Base-by-base conservation (phyloP, 2,888 invertebrate species). In the Corbicula japonica region DNA sequence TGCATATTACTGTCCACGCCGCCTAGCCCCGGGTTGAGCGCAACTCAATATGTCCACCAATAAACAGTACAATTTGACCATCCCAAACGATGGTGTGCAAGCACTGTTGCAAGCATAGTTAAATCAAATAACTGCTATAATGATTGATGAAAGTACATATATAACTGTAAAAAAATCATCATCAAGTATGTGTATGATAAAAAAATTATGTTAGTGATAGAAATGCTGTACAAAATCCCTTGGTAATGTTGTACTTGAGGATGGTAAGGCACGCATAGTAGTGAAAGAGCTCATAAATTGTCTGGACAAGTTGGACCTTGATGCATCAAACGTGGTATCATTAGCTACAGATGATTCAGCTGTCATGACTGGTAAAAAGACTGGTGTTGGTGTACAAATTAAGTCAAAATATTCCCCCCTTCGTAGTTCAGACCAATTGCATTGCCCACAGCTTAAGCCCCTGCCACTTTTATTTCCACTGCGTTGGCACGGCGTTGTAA, bases 71-170 rank as follows among this genome's bases (percentile, higher is more conserved):
- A n/a, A n/a, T n/a, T n/a, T n/a, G n/a, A n/a, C n/a, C n/a, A n/a
- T n/a, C n/a, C n/a, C n/a, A n/a, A n/a, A n/a, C n/a, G n/a, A n/a
- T n/a, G n/a, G n/a, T n/a, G n/a, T n/a, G n/a, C n/a, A n/a, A n/a
- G n/a, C n/a, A n/a, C n/a, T n/a, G n/a, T n/a, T n/a, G n/a, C n/a
- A n/a, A n/a, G n/a, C n/a, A n/a, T n/a, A n/a, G n/a, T n/a, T n/a
- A n/a, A n/a, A n/a, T n/a, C n/a, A n/a, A n/a, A n/a, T n/a, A n/a
- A n/a, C n/a, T 70, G 69, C 60, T 1, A 21, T 76, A 18, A 68
- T 72, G 44, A 32, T 80, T 1, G 77, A 80, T 69, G 80, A 80
- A 62, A 83, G 71, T 54, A 77, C 71, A 12, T 71, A 80, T 48
- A 32, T 76, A 26, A 32, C 41, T 15, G 56, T 74, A 1, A 21